Evolutionary conservation across 1,140 invertebrate genomes (phyloP).

Genomic region (Muscidifurax raptorellus): DNA sequence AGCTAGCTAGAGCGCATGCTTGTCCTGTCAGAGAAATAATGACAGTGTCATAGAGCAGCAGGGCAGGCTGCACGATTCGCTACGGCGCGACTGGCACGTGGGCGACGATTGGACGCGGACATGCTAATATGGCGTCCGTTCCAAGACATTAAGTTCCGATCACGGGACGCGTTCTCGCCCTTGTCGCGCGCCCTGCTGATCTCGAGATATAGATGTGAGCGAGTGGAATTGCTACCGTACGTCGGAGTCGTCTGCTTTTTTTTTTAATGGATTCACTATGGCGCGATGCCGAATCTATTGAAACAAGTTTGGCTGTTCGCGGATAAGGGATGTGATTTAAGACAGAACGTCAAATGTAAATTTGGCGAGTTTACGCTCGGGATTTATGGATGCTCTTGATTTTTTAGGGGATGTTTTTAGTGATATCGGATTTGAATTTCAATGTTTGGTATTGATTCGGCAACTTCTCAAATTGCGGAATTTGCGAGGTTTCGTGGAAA

Average conservation of each 20-base stretch:
- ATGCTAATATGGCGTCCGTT: conserved; percentile 75
- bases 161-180: conserved; percentile 22
- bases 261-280: conserved; percentile 7
- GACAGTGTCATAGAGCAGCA: conserved; percentile 71
- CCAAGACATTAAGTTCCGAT: conserved; percentile 72
- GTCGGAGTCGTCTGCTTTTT: background rate
- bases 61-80: conserved; percentile 65
- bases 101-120: conserved; percentile 73
- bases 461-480: too few relatives aligned
- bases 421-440: conserved; percentile 7
- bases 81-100: conserved; percentile 70
- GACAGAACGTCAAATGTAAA: conserved; percentile 39
- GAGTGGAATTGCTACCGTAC: conserved; percentile 17
- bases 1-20: conserved; percentile 67
- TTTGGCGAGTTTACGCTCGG: conserved; percentile 9
- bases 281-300: conserved; percentile 50
- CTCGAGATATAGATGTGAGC: conserved; percentile 31
- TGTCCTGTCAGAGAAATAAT: conserved; percentile 74
- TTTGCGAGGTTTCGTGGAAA: background rate
- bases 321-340: conserved; percentile 37
- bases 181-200: conserved; percentile 8
- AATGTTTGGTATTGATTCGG: background rate
- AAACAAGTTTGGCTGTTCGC: conserved; percentile 27
- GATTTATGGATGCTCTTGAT: background rate
- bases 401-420: conserved; percentile 6